Evolutionary conservation across 2,797 vertebrate species (phyloP).

Genomic region (Mustela erminea): DNA sequence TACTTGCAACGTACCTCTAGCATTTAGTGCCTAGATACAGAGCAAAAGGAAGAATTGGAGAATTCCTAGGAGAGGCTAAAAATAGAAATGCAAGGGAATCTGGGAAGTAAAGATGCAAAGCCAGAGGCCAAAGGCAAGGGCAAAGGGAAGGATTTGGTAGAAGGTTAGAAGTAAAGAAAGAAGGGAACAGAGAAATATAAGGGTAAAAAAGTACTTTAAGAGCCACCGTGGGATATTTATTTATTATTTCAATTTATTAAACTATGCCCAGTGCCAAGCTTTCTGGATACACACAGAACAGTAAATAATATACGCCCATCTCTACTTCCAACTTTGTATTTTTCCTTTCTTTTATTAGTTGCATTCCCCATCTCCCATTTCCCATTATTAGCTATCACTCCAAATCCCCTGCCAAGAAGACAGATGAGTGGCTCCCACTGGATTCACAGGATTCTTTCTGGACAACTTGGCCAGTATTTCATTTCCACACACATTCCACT

Average conservation of each 20-base stretch:
- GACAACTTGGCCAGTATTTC: conserved; percentile 64
- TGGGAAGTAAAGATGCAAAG: conserved; percentile 62
- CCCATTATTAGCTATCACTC: conserved; percentile 73
- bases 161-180: conserved; percentile 58
- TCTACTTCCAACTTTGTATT: conserved; percentile 73
- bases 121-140: neutral
- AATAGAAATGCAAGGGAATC: conserved; percentile 52
- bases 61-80: conserved; percentile 43
- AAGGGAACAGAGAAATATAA: conserved; percentile 62
- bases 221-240: conserved; percentile 67
- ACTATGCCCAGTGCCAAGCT: conserved; percentile 60
- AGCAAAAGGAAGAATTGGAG: conserved; percentile 13
- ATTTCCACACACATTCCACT: conserved; percentile 31
- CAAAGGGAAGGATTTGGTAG: conserved; percentile 6
- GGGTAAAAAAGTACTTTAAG: conserved; percentile 42
- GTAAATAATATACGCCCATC: conserved; percentile 71
- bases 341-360: conserved; percentile 76
- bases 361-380: conserved; percentile 69
- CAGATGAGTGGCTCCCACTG: conserved; percentile 64
- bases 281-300: conserved; percentile 65
- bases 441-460: conserved; percentile 69
- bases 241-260: conserved; percentile 81
- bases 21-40: conserved; percentile 52
- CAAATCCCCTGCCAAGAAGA: conserved; percentile 51
- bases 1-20: conserved; percentile 49